Evolutionary conservation across 2,797 vertebrate genomes (phyloP).

Genomic region (Phoebastria nigripes): DNA sequence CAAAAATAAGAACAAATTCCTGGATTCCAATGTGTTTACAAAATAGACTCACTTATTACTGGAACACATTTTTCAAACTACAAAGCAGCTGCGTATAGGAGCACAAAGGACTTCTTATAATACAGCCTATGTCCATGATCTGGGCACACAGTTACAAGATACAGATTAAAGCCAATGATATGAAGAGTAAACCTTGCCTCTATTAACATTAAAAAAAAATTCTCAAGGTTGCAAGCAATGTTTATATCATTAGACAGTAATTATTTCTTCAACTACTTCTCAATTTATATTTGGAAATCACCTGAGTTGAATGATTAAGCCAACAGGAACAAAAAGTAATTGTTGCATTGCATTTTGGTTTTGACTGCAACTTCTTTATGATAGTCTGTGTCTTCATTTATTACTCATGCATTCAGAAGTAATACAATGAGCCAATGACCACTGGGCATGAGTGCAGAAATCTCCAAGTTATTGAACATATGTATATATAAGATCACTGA

Average conservation of each 20-base stretch:
- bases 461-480: neutral
- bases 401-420: neutral
- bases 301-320: accelerated
- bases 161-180: neutral
- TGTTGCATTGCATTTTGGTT: neutral
- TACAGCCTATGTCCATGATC: neutral
- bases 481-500: neutral
- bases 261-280: neutral
- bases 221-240: neutral
- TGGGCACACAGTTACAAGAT: neutral
- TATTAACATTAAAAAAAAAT: neutral
- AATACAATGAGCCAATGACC: neutral
- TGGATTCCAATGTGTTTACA: neutral
- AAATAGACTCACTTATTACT: neutral
- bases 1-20: neutral
- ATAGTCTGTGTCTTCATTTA: neutral
- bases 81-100: neutral
- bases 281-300: neutral
- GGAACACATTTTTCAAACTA: neutral
- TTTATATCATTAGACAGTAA: neutral
- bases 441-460: neutral
- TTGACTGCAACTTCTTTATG: neutral
- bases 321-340: neutral
- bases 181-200: neutral
- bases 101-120: neutral